Percentiles rank a stretch among this genome's conserved stretches.
Evolutionary conservation across 1,140 invertebrate species (phyloP).

Genomic region (Drosophila watanabei): DNA sequence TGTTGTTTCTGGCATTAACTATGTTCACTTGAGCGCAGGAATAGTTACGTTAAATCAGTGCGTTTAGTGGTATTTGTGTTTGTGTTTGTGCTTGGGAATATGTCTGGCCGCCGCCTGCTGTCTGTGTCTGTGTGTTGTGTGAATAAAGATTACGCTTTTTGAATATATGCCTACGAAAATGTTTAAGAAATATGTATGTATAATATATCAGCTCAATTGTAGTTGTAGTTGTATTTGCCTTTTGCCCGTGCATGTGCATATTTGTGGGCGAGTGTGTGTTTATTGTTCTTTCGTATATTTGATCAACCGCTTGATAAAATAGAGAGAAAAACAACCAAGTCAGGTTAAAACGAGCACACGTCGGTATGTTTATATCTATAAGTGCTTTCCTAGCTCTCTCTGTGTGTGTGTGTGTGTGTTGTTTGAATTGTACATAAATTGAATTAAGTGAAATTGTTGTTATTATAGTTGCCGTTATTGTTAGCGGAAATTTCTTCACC

Average conservation of each 20-base stretch:
- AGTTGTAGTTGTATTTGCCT: slow-evolving; percentile 34
- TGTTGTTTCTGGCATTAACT: slow-evolving; percentile 71
- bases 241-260: slow-evolving; percentile 9
- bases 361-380: slow-evolving; percentile 24
- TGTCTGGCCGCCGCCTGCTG: slow-evolving; percentile 13
- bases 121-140: slow-evolving; percentile 21
- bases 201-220: slow-evolving; percentile 11
- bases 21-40: slow-evolving; percentile 65
- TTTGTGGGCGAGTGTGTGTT: slow-evolving; percentile 36
- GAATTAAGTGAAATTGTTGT: slow-evolving; percentile 63
- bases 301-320: slow-evolving; percentile 73
- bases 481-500: slow-evolving; percentile 55
- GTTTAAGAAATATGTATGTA: slow-evolving; percentile 34
- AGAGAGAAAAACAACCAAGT: slow-evolving; percentile 53
- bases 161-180: slow-evolving; percentile 44
- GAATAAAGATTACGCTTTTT: slow-evolving; percentile 48
- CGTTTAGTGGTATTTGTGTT: slow-evolving; percentile 54
- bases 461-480: slow-evolving; percentile 48
- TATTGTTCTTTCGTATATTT: slow-evolving; percentile 75
- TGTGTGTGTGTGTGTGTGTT: slow-evolving; percentile 10
- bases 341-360: slow-evolving; percentile 41
- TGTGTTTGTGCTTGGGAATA: slow-evolving; percentile 30
- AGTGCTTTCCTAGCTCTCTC: slow-evolving; percentile 24
- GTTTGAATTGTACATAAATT: slow-evolving; percentile 54
- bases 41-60: slow-evolving; percentile 82